phyloP scores from a whole-genome alignment of 2,113 vertebrate species.

The Oriolus oriolus region DNA sequence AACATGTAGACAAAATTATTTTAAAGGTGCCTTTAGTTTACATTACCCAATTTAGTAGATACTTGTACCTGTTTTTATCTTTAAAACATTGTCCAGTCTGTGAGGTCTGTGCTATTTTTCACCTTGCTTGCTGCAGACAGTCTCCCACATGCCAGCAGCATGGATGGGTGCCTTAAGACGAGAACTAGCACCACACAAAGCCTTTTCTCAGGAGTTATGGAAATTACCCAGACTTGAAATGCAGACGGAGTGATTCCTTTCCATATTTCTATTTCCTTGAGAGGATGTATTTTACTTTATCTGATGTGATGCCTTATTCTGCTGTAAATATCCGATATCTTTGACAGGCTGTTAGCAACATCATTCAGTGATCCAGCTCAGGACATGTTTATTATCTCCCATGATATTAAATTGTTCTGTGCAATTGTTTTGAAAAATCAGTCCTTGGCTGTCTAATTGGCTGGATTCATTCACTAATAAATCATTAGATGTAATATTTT shows the following conservation, averaged over 20 bases:
- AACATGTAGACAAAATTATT: background rate
- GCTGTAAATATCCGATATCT: conserved; percentile 44
- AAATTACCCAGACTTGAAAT: background rate
- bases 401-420: background rate
- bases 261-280: background rate
- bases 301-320: conserved; percentile 30
- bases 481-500: background rate
- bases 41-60: background rate
- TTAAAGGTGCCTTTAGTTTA: background rate
- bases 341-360: conserved; percentile 14
- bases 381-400: conserved; percentile 34
- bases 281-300: conserved; percentile 49
- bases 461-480: background rate
- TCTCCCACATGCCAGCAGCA: accelerated
- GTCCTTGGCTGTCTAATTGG: background rate
- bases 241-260: background rate
- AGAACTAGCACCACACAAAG: background rate
- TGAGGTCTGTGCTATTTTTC: background rate
- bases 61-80: background rate
- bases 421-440: background rate
- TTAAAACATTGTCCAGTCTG: background rate
- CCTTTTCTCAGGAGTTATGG: background rate
- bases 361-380: background rate
- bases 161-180: background rate
- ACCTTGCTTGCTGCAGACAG: background rate